These are phyloP conservation scores for Hypsibius dujardini DNA, from an alignment of 1,140 invertebrate genomes.

Conservation along the genomic window DNA sequence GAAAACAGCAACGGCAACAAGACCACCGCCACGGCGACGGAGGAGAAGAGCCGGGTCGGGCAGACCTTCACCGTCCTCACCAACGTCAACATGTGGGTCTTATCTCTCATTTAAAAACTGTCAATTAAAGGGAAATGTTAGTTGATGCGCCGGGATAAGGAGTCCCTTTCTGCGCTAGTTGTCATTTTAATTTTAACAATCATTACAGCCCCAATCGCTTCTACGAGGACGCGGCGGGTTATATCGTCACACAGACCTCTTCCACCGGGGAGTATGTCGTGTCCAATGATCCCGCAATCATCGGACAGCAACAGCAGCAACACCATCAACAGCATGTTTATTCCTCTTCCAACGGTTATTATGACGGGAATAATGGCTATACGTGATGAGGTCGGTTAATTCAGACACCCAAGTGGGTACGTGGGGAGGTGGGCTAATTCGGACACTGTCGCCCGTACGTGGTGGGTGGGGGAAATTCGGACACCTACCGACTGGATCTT, in stretches of 20 bases:
- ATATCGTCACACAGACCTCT: background rate
- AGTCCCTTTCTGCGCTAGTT: too few relatives aligned
- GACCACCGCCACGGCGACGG: background rate
- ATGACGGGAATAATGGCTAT: background rate
- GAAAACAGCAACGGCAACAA: background rate
- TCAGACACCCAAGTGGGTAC: too few relatives aligned
- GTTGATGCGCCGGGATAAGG: too few relatives aligned
- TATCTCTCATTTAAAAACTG: too few relatives aligned
- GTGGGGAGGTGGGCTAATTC: too few relatives aligned
- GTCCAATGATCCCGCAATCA: conserved; percentile 5
- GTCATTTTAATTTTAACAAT: too few relatives aligned
- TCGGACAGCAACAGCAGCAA: conserved; percentile 12
- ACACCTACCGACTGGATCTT: too few relatives aligned
- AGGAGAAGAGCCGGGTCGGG: too few relatives aligned
- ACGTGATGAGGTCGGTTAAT: background rate
- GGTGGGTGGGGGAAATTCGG: too few relatives aligned
- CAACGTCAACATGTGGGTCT: conserved; percentile 5
- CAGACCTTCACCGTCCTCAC: conserved; percentile 11
- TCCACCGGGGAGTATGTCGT: conserved; percentile 16
- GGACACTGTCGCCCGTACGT: too few relatives aligned
- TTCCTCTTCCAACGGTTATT: background rate
- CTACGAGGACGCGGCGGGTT: conserved; percentile 5
- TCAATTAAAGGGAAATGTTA: too few relatives aligned
- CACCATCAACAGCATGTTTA: background rate
- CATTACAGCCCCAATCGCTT: background rate